A percentile compares a stretch with the other conserved stretches of the same genome.
These are phyloP conservation scores for Sporophila hypoxantha DNA, from an alignment of 2,113 vertebrate species.

Conservation along the genomic window DNA sequence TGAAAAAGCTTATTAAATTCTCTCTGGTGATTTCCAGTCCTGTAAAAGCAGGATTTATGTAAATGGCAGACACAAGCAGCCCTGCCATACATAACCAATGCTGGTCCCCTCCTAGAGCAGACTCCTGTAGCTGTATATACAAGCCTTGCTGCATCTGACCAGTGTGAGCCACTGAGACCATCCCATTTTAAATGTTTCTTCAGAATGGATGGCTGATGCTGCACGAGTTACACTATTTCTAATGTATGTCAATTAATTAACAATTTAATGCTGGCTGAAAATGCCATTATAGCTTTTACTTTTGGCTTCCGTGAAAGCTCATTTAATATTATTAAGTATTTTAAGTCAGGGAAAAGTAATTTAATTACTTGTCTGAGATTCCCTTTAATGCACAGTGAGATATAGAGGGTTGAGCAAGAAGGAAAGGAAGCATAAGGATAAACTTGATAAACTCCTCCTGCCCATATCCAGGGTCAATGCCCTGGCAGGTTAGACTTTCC, in stretches of 20 bases:
- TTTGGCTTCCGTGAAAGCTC: background rate
- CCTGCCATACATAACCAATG: background rate
- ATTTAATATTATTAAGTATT: conserved; percentile 25
- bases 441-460: background rate
- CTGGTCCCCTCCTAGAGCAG: background rate
- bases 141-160: background rate
- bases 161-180: background rate
- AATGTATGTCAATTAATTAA: conserved; percentile 27
- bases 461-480: background rate
- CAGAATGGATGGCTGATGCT: background rate
- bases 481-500: background rate
- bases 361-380: conserved; percentile 3
- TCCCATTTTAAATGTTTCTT: background rate
- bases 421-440: background rate
- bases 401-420: background rate
- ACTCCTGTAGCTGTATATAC: background rate
- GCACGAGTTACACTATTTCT: background rate
- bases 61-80: background rate
- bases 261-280: conserved; percentile 7
- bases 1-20: background rate
- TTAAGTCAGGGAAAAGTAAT: conserved; percentile 9
- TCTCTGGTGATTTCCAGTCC: background rate
- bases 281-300: conserved; percentile 3
- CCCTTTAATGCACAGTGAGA: background rate
- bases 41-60: background rate